These are phyloP conservation scores for Eurytoma californica DNA, from an alignment of 2,888 invertebrate species.

Conservation along the genomic window DNA sequence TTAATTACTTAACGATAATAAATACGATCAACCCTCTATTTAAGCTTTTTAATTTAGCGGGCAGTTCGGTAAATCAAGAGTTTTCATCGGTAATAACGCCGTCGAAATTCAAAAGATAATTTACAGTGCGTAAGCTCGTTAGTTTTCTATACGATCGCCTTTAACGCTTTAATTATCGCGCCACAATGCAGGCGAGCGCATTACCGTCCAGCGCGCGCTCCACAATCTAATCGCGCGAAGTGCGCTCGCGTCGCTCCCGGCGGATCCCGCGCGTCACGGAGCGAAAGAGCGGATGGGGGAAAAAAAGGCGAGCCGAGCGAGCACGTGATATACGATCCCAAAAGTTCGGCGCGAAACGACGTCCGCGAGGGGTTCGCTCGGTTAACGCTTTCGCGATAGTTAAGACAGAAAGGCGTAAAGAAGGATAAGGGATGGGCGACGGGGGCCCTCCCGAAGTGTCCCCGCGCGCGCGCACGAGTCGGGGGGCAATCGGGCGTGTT, in stretches of 20 bases:
- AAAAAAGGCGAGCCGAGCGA: not conserved
- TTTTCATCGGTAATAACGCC: not conserved
- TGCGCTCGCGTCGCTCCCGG: not conserved
- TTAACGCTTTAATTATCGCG: constrained; percentile 47
- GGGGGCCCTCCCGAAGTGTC: no score
- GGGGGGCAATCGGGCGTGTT: constrained; percentile 44
- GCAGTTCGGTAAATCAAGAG: constrained; percentile 40
- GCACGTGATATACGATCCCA: constrained; percentile 20
- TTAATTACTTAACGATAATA: no score
- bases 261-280: not conserved
- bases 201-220: constrained; percentile 15
- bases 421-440: not conserved
- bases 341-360: constrained; percentile 27
- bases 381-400: not conserved
- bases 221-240: constrained; percentile 27
- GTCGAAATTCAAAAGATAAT: constrained; percentile 39
- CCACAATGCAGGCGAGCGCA: not conserved
- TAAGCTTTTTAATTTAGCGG: no score
- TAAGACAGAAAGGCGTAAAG: constrained; percentile 23
- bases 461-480: not conserved
- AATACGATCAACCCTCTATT: no score
- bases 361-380: not conserved
- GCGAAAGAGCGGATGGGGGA: not conserved
- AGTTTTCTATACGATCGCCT: constrained; percentile 20
- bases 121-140: constrained; percentile 34